Conservation (phyloP, 2,797 vertebrate genomes). For the Ispidina picta region DNA sequence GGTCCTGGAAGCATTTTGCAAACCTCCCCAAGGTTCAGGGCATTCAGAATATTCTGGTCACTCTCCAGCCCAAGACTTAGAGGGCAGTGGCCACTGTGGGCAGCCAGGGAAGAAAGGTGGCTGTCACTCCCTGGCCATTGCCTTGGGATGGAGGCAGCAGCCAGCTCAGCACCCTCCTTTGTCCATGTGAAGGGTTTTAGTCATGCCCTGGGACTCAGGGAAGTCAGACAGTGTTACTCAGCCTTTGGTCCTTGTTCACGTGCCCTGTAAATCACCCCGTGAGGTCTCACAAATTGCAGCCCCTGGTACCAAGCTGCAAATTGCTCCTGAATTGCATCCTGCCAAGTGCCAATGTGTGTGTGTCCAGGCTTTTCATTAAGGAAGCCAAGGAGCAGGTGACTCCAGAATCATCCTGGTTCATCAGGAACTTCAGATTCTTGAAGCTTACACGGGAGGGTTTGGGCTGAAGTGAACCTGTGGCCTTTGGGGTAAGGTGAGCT, state of each 20-base stretch:
- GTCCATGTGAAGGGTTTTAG: neutral
- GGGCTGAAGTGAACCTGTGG: neutral
- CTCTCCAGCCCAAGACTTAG: neutral
- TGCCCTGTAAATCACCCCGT: slow-evolving; percentile 25
- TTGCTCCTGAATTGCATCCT: slow-evolving; percentile 11
- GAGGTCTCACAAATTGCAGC: slow-evolving; percentile 35
- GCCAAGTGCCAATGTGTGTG: neutral
- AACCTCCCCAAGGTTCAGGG: neutral
- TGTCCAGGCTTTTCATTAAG: neutral
- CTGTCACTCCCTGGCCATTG: neutral
- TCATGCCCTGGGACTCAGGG: neutral
- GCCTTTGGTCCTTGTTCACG: neutral
- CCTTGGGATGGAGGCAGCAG: neutral
- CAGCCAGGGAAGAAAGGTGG: neutral
- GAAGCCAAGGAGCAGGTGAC: neutral
- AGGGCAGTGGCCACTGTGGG: neutral
- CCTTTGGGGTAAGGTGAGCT: neutral
- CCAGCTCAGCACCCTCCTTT: neutral
- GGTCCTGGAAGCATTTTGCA: neutral
- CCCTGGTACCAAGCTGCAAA: neutral
- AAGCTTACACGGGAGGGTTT: neutral
- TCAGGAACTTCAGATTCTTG: neutral
- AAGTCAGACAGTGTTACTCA: neutral
- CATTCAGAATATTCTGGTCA: neutral
- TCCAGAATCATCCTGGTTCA: fast-evolving